Percentiles rank a stretch among this genome's conserved stretches.
Evolutionary conservation across 2,113 vertebrate genomes (phyloP).

Genomic region (Atractosteus spatula): DNA sequence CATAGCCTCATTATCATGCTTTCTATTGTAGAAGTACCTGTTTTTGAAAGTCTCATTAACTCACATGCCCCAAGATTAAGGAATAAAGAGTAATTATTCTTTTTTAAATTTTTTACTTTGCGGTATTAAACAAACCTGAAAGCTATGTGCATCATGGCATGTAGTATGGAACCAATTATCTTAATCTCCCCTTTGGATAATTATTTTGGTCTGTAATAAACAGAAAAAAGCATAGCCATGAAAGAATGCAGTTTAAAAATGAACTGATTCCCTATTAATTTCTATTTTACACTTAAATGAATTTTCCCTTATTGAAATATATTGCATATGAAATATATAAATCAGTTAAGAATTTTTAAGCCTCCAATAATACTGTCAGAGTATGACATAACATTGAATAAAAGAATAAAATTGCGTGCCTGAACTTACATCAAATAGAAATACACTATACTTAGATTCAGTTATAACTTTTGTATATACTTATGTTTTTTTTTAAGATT

Average conservation of each 20-base stretch:
- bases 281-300: not conserved
- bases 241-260: slow-evolving; percentile 45
- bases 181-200: slow-evolving; percentile 58
- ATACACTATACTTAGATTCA: too few relatives aligned
- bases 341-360: not conserved
- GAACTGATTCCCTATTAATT: slow-evolving; percentile 34
- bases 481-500: too few relatives aligned
- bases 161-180: slow-evolving; percentile 60
- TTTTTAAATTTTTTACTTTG: slow-evolving; percentile 23
- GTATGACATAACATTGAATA: not conserved
- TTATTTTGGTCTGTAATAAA: slow-evolving; percentile 67
- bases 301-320: not conserved
- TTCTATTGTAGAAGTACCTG: slow-evolving; percentile 51
- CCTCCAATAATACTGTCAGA: not conserved
- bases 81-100: slow-evolving; percentile 29
- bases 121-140: slow-evolving; percentile 45
- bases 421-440: too few relatives aligned
- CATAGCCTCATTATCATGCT: slow-evolving; percentile 35
- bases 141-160: slow-evolving; percentile 45
- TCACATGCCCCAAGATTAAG: slow-evolving; percentile 46
- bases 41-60: slow-evolving; percentile 46
- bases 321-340: not conserved
- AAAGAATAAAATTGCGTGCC: not conserved
- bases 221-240: slow-evolving; percentile 43
- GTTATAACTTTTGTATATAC: too few relatives aligned